phyloP scores from a whole-genome alignment of 1,140 invertebrate species.

The Luehdorfia chinensis region DNA sequence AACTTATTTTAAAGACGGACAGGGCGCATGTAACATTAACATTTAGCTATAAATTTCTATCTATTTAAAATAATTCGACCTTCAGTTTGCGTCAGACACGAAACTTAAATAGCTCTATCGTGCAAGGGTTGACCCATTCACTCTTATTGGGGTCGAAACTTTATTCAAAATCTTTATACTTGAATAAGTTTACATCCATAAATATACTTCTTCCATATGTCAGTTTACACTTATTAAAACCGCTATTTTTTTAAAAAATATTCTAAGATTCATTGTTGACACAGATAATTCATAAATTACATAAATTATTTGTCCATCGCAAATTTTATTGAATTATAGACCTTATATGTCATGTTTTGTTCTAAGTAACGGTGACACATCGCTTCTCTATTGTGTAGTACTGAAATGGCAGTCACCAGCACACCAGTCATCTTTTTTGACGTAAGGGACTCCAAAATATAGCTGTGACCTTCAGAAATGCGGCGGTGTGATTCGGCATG shows the following conservation, averaged over 20 bases:
- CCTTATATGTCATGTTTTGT: constrained; percentile 11
- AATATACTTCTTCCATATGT: too few relatives aligned
- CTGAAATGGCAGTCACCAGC: constrained; percentile 8
- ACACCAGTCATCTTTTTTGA: constrained; percentile 11
- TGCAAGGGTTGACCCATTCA: neutral
- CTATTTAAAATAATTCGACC: constrained; percentile 7
- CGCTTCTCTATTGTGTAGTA: constrained; percentile 5
- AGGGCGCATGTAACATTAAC: neutral
- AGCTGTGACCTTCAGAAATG: constrained; percentile 3
- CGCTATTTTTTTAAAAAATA: too few relatives aligned
- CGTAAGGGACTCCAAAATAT: constrained; percentile 2
- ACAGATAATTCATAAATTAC: too few relatives aligned
- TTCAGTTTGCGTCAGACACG: neutral
- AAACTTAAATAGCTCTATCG: neutral
- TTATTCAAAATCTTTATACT: constrained; percentile 1
- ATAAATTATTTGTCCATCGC: too few relatives aligned
- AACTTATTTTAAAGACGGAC: too few relatives aligned
- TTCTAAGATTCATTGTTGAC: too few relatives aligned
- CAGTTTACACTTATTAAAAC: too few relatives aligned
- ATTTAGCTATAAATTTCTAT: constrained; percentile 3
- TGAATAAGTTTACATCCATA: too few relatives aligned
- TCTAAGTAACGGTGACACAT: constrained; percentile 1
- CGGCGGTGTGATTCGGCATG: neutral
- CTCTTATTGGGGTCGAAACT: neutral
- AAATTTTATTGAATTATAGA: too few relatives aligned